phyloP scores from a whole-genome alignment of 1,140 invertebrate species.

The Meloidogyne hapla region DNA sequence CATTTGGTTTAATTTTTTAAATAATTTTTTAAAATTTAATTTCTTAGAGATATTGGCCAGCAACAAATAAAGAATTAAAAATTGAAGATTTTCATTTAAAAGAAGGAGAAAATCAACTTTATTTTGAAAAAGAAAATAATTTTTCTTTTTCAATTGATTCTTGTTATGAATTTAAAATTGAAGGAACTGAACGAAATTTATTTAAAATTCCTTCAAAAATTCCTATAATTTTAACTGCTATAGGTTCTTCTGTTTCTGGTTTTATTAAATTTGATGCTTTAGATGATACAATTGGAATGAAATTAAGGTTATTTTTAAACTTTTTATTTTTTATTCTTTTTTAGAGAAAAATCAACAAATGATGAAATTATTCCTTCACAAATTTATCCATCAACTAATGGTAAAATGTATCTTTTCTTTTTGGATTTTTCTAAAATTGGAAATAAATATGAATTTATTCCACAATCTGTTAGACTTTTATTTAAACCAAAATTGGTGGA shows the following conservation, averaged over 20 bases:
- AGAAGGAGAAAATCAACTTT: not conserved
- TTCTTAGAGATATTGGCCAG: not conserved
- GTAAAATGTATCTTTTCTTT: conserved; percentile 66
- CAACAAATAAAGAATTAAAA: not conserved
- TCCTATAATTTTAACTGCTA: not conserved
- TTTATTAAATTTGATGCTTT: not conserved
- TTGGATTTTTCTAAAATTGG: conserved; percentile 40
- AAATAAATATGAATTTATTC: conserved; percentile 66
- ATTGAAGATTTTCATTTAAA: not conserved
- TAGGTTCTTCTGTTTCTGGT: not conserved
- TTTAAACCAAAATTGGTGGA: conserved; percentile 73
- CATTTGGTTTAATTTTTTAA: conserved; percentile 14
- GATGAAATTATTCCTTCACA: not conserved
- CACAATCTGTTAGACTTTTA: conserved; percentile 69
- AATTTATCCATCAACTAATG: not conserved
- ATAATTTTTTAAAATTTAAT: not conserved
- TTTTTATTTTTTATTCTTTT: not conserved
- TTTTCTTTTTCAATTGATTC: conserved; percentile 19
- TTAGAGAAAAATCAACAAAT: not conserved
- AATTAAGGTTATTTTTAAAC: not conserved
- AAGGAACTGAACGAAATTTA: not conserved
- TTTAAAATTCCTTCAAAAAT: conserved; percentile 12
- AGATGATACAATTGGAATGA: not conserved
- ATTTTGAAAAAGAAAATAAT: not conserved
- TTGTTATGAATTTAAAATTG: conserved; percentile 32